phyloP scores from a whole-genome alignment of 2,888 invertebrate species.

The Agrenia bidenticulata region DNA sequence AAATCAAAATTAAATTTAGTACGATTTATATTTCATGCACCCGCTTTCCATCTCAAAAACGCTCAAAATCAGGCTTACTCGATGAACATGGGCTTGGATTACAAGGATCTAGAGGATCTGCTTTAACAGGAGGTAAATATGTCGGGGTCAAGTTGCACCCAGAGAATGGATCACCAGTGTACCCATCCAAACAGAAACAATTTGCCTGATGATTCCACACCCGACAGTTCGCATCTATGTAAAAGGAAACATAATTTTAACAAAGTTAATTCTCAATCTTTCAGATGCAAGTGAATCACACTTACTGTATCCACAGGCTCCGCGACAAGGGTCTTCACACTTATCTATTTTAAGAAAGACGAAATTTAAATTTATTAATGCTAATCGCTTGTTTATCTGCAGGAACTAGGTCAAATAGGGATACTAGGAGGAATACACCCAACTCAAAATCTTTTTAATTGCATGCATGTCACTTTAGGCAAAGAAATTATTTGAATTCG shows the following conservation, averaged over 20 bases:
- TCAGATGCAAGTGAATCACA: no score
- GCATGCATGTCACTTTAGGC: no score
- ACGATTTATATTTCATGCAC: not conserved
- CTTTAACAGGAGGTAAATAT: slow-evolving; percentile 13
- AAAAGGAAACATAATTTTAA: not conserved
- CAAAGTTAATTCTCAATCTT: not conserved
- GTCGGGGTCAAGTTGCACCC: slow-evolving; percentile 39
- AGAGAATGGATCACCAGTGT: slow-evolving; percentile 54
- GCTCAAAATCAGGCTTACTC: no score
- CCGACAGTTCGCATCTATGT: slow-evolving; percentile 7
- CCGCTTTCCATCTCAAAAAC: no score
- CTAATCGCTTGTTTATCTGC: no score
- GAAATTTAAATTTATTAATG: no score
- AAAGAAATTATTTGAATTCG: no score
- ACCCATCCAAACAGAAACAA: slow-evolving; percentile 63
- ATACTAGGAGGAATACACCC: no score
- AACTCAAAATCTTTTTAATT: no score
- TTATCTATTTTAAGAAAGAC: slow-evolving; percentile 59
- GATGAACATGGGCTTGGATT: slow-evolving; percentile 73
- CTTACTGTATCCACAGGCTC: slow-evolving; percentile 69
- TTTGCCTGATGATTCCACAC: slow-evolving; percentile 57
- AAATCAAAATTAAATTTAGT: no score
- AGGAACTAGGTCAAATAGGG: no score
- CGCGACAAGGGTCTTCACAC: slow-evolving; percentile 81
- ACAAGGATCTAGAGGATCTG: slow-evolving; percentile 67